These are phyloP conservation scores for Nyctalus aviator DNA, from an alignment of 2,797 vertebrate species.

Conservation along the genomic window DNA sequence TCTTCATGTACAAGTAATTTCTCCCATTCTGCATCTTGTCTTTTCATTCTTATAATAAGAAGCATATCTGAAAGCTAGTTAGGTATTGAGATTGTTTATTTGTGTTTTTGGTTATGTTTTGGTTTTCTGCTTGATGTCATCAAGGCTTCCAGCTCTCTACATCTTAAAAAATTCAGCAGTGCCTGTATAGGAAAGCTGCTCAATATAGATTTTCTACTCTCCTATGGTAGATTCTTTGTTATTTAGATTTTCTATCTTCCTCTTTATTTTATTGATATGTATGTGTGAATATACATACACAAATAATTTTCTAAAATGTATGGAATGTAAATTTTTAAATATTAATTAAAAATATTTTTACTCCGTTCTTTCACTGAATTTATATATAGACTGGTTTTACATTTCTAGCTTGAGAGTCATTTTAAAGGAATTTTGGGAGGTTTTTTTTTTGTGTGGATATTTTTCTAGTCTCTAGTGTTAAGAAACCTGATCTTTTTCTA, in stretches of 20 bases:
- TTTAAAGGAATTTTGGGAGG: not conserved
- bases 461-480: not conserved
- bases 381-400: not conserved
- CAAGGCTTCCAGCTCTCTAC: not conserved
- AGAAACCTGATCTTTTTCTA: not conserved
- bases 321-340: not conserved
- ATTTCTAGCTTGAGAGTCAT: not conserved
- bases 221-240: not conserved
- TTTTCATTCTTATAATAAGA: not conserved
- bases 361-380: not conserved
- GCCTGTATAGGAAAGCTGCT: not conserved
- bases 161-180: not conserved
- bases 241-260: not conserved
- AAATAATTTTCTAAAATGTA: not conserved
- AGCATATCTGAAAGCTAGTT: not conserved
- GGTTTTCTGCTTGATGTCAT: not conserved
- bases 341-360: not conserved
- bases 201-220: not conserved
- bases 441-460: not conserved
- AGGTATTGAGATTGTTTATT: not conserved
- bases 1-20: conserved; percentile 14
- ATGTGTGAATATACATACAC: not conserved
- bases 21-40: not conserved
- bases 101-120: not conserved
- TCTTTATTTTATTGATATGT: not conserved